Evolutionary conservation across 2,113 vertebrate species (phyloP).

Genomic region (Rattus rattus): DNA sequence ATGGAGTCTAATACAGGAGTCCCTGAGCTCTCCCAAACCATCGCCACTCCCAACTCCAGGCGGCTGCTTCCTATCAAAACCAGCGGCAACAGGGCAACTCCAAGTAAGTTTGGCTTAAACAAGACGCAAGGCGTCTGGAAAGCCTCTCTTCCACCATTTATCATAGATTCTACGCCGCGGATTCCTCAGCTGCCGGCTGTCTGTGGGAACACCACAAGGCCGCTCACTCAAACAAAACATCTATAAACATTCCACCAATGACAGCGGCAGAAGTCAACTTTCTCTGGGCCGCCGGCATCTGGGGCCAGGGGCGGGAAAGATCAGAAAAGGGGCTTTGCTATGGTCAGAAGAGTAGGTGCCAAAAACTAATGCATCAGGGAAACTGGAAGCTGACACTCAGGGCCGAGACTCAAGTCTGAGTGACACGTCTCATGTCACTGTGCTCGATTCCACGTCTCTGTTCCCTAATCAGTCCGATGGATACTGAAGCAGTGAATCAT

Average conservation of each 20-base stretch:
- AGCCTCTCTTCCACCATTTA: not conserved
- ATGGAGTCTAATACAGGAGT: too few species aligned
- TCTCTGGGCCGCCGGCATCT: not conserved
- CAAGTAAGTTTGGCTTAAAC: not conserved
- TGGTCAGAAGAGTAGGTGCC: not conserved
- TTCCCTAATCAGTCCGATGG: not conserved
- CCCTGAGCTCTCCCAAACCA: not conserved
- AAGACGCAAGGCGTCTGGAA: not conserved
- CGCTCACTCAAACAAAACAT: not conserved
- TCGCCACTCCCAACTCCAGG: rapidly evolving
- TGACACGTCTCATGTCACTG: not conserved
- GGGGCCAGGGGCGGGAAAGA: not conserved
- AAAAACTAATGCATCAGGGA: not conserved
- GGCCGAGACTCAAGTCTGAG: not conserved
- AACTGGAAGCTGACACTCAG: not conserved
- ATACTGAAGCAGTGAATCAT: rapidly evolving
- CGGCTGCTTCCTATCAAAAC: not conserved
- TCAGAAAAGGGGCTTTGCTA: not conserved
- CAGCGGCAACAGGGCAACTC: not conserved
- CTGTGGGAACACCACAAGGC: not conserved
- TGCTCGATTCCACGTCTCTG: not conserved
- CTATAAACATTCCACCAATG: not conserved
- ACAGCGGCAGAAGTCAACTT: not conserved
- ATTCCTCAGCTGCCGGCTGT: not conserved
- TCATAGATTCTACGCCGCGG: not conserved